phyloP scores from a whole-genome alignment of 2,888 invertebrate genomes.

The Teleiodes luculella region DNA sequence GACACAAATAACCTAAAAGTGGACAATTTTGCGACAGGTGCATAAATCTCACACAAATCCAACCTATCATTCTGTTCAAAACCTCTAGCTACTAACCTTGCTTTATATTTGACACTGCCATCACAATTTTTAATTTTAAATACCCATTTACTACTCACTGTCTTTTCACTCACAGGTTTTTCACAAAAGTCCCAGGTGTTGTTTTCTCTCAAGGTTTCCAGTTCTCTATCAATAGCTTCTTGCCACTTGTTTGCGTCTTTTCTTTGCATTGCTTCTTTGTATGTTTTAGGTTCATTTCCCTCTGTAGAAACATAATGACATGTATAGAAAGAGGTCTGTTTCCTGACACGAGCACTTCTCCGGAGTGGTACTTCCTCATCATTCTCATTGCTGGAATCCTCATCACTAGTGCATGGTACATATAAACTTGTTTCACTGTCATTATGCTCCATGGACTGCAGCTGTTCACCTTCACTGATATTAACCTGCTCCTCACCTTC shows the following conservation, averaged over 20 bases:
- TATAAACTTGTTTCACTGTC: too few species aligned
- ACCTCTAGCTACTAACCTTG: constrained; percentile 23
- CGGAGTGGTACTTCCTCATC: too few species aligned
- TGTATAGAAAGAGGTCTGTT: constrained; percentile 20
- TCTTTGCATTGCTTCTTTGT: constrained; percentile 23
- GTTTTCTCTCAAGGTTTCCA: background rate
- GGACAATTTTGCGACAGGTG: constrained; percentile 27
- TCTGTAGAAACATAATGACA: constrained; percentile 16
- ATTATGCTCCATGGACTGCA: too few species aligned
- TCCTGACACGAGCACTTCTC: too few species aligned
- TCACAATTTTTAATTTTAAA: constrained; percentile 22
- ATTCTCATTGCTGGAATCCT: too few species aligned
- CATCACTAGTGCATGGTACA: too few species aligned
- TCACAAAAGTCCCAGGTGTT: background rate
- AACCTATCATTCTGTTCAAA: constrained; percentile 21
- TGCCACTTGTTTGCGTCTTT: constrained; percentile 19
- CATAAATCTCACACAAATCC: constrained; percentile 21
- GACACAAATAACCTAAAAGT: constrained; percentile 26
- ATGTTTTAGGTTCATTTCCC: constrained; percentile 20
- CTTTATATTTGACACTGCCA: constrained; percentile 16
- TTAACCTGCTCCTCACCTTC: too few species aligned
- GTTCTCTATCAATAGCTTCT: background rate
- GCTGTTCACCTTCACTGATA: too few species aligned
- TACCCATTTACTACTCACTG: constrained; percentile 28
- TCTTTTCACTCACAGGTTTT: constrained; percentile 8